Base-by-base conservation (phyloP, 2,888 invertebrate species). In the Phaedon cochleariae region DNA sequence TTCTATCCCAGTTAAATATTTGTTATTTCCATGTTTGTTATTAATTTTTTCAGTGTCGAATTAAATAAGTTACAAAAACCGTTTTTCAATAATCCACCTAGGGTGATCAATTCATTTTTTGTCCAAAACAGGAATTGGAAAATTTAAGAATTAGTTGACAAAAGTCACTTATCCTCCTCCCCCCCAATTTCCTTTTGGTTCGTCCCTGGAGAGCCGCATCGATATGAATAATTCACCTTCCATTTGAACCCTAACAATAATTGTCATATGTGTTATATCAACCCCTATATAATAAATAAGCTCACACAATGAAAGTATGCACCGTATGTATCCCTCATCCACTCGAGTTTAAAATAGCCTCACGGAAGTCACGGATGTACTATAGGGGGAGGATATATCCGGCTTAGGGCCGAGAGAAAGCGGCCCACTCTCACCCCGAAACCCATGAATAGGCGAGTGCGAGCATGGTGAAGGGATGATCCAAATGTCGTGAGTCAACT, bases 271-370 rank as follows among this genome's bases (percentile, higher is more conserved):
- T 10, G 34, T 34, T 34, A 34, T 12, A 34, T 34, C 34, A 34
- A 34, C 34, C 34, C 12, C 34, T 34, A 29, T 6, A 34, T 34
- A 34, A 55, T 55, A 18, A 37, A 55, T 41, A 18, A 37, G 6
- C 34, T 34, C 34, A 12, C 34, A 34, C 34, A 41, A 55, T 55
- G 41, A 55, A 55, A 29, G 41, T 21, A 41, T 41, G 55, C 37
- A 55, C 21, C 31, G 41, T 55, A 31, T 55, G 41, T 54, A 54
- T 21, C 55, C 21, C 15, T 41, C 37, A 22, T 31, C 55, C 41
- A 55, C 55, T 55, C 41, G 41, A 22, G 55, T 55, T 41, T 41
- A 55, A 55, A 55, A 55, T 55, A 55, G 37, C 55, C 55, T n/a
- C n/a, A n/a, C n/a, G n/a, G n/a, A n/a, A n/a, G n/a, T 21, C 31